Base-by-base conservation (phyloP, 2,113 vertebrate genomes). In the Gnathonemus longibarbis region DNA sequence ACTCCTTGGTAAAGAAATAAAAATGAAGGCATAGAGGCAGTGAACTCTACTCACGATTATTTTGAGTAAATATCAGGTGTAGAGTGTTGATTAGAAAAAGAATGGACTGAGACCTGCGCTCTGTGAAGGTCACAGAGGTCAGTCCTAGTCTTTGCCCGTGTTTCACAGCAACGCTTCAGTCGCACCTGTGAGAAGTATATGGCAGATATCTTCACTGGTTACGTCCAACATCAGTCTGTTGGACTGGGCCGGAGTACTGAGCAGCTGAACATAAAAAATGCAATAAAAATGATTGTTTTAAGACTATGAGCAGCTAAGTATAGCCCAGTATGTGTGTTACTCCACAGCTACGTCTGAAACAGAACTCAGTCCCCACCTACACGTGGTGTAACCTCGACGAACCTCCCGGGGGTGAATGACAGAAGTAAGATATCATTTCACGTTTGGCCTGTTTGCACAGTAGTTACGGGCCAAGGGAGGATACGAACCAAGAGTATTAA, bases 351-450 rank as follows among this genome's bases (percentile, higher is more conserved):
- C 0, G 48, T 77, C 62, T 90, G 89, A 31, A 77, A 53, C 46
- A 50, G 17, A 52, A 42, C 62, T 90, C 56, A 93, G 91, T 89
- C 92, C 92, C 91, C 90, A 91, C 92, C 91, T 89, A 91, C 91
- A 92, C 91, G 91, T 89, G 92, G 88, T 24, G 86, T 93, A 93
- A 94, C 94, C 93, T 91, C 90, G 89, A 88, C 70, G 80, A 91
- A 92, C 93, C 93, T 93, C 91, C 74, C 89, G 92, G 92, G 90
- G 90, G 89, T 24, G 2, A 13, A 90, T 90, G 92, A 94, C 93
- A 93, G 93, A 93, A 92, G 5, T 89, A 89, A 90, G 91, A 93
- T 94, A 91, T 88, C 88, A 80, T 94, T 92, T 93, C 93, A 91
- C 90, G 83, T 91, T 92, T 91, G 85, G 87, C 77, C 70, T 90